A percentile compares a stretch with the other conserved stretches of the same genome.
Conservation (phyloP, 2,113 vertebrate genomes). For the Pseudorhombus dupliciocellatus region DNA sequence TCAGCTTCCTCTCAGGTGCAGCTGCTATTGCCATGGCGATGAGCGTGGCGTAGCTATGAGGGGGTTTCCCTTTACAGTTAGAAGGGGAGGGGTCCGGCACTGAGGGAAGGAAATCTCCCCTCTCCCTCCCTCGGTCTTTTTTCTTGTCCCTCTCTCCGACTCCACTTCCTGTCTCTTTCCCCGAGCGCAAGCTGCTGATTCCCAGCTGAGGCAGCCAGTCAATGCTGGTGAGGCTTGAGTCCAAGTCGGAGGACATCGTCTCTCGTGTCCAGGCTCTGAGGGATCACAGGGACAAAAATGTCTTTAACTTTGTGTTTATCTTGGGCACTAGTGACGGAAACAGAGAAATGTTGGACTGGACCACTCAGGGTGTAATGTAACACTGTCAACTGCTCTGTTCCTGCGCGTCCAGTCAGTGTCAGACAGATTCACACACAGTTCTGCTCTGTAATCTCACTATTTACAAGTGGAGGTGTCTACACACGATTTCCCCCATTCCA, state of each 20-base stretch:
- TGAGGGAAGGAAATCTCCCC: slow-evolving; percentile 76
- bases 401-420: slow-evolving; percentile 42
- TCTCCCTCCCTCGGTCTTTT: slow-evolving; percentile 81
- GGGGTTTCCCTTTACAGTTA: slow-evolving; percentile 91
- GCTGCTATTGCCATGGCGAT: slow-evolving; percentile 96
- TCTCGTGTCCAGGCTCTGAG: slow-evolving; percentile 32
- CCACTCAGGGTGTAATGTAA: slow-evolving; percentile 25
- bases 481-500: background rate
- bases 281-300: slow-evolving; percentile 20
- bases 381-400: slow-evolving; percentile 40
- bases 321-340: background rate
- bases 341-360: slow-evolving; percentile 6
- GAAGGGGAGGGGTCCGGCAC: slow-evolving; percentile 77
- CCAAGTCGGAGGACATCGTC: slow-evolving; percentile 91
- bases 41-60: slow-evolving; percentile 96
- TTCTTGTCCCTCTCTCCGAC: slow-evolving; percentile 82
- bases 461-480: slow-evolving; percentile 1
- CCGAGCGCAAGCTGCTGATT: slow-evolving; percentile 87
- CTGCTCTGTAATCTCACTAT: slow-evolving; percentile 25
- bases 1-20: slow-evolving; percentile 92
- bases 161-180: slow-evolving; percentile 87
- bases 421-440: slow-evolving; percentile 32
- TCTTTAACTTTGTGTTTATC: slow-evolving; percentile 19
- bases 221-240: slow-evolving; percentile 97
- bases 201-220: slow-evolving; percentile 97